Evolutionary conservation across 2,113 vertebrate genomes (phyloP), one percentile per base, ranked within the genome.

Genomic region (Smithornis capensis): DNA sequence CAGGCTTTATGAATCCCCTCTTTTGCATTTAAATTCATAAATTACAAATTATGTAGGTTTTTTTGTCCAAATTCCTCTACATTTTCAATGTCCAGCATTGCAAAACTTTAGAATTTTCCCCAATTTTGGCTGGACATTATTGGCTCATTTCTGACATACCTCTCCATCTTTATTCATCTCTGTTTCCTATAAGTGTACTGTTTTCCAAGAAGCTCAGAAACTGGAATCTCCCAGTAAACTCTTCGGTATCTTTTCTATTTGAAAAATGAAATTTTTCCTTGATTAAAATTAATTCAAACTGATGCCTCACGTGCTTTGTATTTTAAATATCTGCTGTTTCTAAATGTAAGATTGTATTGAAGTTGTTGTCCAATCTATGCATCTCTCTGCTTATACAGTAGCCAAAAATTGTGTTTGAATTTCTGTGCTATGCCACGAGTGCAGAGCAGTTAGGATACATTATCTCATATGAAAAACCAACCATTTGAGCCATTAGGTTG

Each of bases 1-100:
- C 90, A 94, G 81, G 83, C 50, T 95, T 95, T 75, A 90, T 96
- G 80, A 95, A 93, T 96, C 80, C 4, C 42, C 71, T 87, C 90
- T 80, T 92, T 87, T 96, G n/a, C 71, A 52, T 71, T 90, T 94
- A 96, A 97, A 90, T 79, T 74, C 7, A 56, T 85, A 83, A 67
- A 92, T 87, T 88, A 47, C 55, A 86, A 89, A 83, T 96, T 73
- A 73, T 83, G 23, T 92, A 40, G 49, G 27, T 21, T 28, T 92
- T 69, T n/a, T 86, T 33, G 8, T 89, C 37, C 94, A 92, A 92
- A 85, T 93, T 94, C 31, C 29, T 91, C 53, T 93, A 86, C 69
- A 94, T 95, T 95, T 68, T 69, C 49, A 94, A 38, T 85, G 37
- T 95, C 53, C 55, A 57, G 83, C 29, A 68, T 95, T 96, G 93